Evolutionary conservation across 2,113 vertebrate species (phyloP), one percentile per base, ranked within the genome.

Genomic region (Mirounga angustirostris): DNA sequence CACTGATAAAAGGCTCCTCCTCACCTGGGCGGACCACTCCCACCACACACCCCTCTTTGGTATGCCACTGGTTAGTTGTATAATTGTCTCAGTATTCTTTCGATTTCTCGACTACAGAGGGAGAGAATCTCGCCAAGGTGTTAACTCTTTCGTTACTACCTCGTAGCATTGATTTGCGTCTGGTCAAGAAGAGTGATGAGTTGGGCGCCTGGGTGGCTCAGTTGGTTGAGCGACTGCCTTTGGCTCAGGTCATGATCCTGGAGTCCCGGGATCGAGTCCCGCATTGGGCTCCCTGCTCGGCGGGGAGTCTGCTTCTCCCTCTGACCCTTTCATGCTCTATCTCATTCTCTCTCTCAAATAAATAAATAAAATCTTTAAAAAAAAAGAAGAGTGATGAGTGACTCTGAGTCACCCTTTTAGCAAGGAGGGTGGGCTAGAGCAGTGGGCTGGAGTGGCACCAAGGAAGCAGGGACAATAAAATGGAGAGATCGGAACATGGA

Each of bases 31-130:
- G 16, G 21, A n/a, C 63, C 12, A 50, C 36, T 52, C 12, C 33
- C 22, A 14, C 36, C 19, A 22, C 2, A 0, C 5, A 3, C 30
- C 15, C 28, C 7, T 19, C 40, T 43, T 65, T 10, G 21, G 30
- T 11, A 6, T 28, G 22, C 2, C 33, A 4, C 28, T 11, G 30
- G 92, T 56, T 56, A 46, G 46, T 24, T 94, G 14, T 58, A 30
- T 1, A 61, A 11, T 73, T 78, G 10, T 78, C 28, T 46, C 50
- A 6, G 2, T 46, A 14, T 19, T 71, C 46, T 95, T 73, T 95
- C 10, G 7, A 36, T 33, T 89, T 52, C 15, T 94, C 50, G 54
- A 87, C 33, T 89, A 10, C 0, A 3, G 6, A 26, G 74, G 80
- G 69, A 50, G 50, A 87, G 69, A 69, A 89, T 52, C 50, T 50